Percentiles rank a stretch among this genome's conserved stretches.
phyloP scores from a whole-genome alignment of 1,140 invertebrate species.

The Diuraphis noxia region DNA sequence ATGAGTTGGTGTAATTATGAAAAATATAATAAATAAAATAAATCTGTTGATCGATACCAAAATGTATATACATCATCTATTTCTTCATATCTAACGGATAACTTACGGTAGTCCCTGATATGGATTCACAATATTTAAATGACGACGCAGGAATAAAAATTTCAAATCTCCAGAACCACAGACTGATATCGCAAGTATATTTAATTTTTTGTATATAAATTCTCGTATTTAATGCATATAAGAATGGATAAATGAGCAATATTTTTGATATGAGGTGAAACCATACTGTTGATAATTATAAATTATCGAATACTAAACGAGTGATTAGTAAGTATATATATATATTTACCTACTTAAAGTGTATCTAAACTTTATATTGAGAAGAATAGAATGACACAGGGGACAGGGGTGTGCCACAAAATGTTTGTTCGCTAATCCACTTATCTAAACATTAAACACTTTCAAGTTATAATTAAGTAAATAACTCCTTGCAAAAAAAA shows the following conservation, averaged over 20 bases:
- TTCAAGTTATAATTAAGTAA: not conserved
- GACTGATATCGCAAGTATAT: not conserved
- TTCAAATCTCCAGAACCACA: not conserved
- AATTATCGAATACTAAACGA: not conserved
- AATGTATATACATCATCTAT: not conserved
- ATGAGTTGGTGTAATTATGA: not conserved
- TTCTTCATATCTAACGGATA: too few relatives aligned
- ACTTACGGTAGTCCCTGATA: too few relatives aligned
- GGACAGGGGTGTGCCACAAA: too few relatives aligned
- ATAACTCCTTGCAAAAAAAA: not conserved
- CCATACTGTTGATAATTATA: not conserved
- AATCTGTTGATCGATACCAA: not conserved
- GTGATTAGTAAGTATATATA: not conserved
- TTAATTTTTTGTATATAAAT: too few relatives aligned
- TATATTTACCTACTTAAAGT: not conserved
- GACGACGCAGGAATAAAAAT: fast-evolving
- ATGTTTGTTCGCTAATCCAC: too few relatives aligned
- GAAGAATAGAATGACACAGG: too few relatives aligned
- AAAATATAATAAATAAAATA: not conserved
- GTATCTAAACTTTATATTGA: not conserved
- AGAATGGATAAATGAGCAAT: too few relatives aligned
- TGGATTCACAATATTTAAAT: not conserved
- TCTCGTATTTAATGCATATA: too few relatives aligned
- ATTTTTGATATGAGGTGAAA: not conserved
- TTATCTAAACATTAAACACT: not conserved